A percentile compares a stretch with the other conserved stretches of the same genome.
Conservation (phyloP, 2,797 vertebrate species). For the Chaetophractus vellerosus region DNA sequence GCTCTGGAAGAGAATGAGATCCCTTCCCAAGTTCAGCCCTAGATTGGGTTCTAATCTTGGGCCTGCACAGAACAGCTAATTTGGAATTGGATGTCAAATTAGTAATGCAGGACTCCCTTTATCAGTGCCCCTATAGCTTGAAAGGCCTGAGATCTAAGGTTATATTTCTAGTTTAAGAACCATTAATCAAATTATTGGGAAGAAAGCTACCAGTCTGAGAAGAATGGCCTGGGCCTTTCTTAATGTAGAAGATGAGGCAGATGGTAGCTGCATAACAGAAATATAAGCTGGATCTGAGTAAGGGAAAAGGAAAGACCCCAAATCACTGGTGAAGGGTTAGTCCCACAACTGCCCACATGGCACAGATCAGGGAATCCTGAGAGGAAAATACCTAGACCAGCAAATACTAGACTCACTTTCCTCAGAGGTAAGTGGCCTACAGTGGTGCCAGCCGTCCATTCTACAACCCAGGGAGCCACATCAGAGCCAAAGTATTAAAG, state of each 20-base stretch:
- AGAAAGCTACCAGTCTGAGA: background rate
- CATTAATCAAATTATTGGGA: background rate
- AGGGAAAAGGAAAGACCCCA: background rate
- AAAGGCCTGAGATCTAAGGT: background rate
- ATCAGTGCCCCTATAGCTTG: background rate
- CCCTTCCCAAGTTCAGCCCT: background rate
- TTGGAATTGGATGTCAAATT: background rate
- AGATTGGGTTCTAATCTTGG: background rate
- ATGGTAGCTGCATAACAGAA: background rate
- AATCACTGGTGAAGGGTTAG: background rate
- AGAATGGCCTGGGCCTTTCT: background rate
- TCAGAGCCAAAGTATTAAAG: background rate
- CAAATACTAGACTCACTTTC: background rate
- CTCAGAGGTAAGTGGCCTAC: background rate
- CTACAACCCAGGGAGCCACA: background rate
- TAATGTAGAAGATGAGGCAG: slow-evolving; percentile 24
- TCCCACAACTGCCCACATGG: background rate
- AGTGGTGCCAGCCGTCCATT: fast-evolving
- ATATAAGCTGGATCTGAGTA: background rate
- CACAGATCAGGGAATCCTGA: background rate
- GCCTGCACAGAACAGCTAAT: background rate
- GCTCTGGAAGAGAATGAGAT: background rate
- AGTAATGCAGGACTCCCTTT: background rate
- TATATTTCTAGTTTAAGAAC: background rate
- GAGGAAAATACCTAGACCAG: background rate